Base-by-base conservation (phyloP, 1,140 invertebrate genomes). In the Aphaenogaster floridana region DNA sequence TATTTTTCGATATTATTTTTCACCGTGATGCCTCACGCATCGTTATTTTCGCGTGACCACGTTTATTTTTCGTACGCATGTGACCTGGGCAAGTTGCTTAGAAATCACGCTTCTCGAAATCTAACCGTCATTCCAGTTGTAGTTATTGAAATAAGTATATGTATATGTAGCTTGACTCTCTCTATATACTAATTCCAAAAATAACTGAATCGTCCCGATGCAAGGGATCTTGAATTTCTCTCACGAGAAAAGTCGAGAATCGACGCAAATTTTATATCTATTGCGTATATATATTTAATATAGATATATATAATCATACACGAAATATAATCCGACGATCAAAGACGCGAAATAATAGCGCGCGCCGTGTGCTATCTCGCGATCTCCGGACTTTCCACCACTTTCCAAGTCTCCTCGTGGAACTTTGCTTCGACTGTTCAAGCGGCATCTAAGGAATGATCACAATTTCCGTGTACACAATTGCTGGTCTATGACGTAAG, bases 401-500 rank as follows among this genome's bases (percentile, higher is more conserved):
- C n/a, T 80, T 50, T 68, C 11, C 50, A 50, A 74, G 34, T 28
- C 15, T 72, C 28, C 28, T 61, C 63, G 54, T 68, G 39, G 15
- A 80, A 80, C 54, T 63, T 28, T 84, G 8, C 21, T 72, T 57
- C 39, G 17, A 59, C 3, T 64, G 34, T 66, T 66, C 36, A 64
- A 61, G 34, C 15, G 39, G 42, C 66, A 69, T 28, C 2, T 50
- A 57, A 50, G 54, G 39, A 84, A 76, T 84, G 42, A 74, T 74
- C 28, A 50, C 80, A 83, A 83, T 83, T 83, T 74, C 17, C 80
- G 11, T 74, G 45, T 15, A 45, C 42, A 39, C 17, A 36, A 57
- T 71, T 81, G 64, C 68, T 74, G 54, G 17, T 50, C 57, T 74
- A 17, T 84, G 11, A 84, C 69, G 69, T 84, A 84, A 84, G 80